These are phyloP conservation scores for Polyommatus iphigenia DNA, from an alignment of 2,888 invertebrate genomes.

Conservation along the genomic window DNA sequence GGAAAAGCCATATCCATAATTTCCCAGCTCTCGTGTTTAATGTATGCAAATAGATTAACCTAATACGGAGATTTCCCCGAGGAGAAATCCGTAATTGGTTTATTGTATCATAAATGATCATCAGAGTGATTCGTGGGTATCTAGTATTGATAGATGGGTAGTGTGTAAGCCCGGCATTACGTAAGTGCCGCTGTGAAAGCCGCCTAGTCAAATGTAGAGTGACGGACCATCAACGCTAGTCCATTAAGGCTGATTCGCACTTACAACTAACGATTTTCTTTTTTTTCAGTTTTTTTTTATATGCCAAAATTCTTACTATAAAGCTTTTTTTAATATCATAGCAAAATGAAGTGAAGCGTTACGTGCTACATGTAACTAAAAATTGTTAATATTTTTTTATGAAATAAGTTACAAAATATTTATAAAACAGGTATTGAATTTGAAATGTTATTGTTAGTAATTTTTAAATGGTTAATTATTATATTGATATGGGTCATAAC, in stretches of 20 bases:
- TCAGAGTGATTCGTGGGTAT: constrained; percentile 30
- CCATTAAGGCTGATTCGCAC: constrained; percentile 57
- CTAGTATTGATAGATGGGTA: constrained; percentile 45
- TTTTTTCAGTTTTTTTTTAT: constrained; percentile 4
- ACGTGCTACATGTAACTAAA: no score
- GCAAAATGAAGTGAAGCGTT: no score
- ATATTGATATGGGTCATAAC: no score
- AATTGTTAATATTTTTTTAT: not conserved
- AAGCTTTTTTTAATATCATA: no score
- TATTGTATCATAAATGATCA: constrained; percentile 31
- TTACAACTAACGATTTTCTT: constrained; percentile 38
- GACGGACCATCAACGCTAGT: constrained; percentile 73
- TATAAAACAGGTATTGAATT: no score
- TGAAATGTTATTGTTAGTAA: no score
- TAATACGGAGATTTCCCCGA: constrained; percentile 27
- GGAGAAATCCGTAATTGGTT: constrained; percentile 29
- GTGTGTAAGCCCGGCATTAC: constrained; percentile 56
- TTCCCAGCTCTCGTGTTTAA: constrained; percentile 19
- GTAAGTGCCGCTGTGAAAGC: constrained; percentile 69
- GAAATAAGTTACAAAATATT: no score
- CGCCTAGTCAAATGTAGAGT: constrained; percentile 76
- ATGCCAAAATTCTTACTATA: no score
- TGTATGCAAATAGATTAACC: constrained; percentile 31
- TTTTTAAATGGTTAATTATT: no score
- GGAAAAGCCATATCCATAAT: constrained; percentile 21